phyloP scores from a whole-genome alignment of 1,140 invertebrate species.

The Nasonia vitripennis region DNA sequence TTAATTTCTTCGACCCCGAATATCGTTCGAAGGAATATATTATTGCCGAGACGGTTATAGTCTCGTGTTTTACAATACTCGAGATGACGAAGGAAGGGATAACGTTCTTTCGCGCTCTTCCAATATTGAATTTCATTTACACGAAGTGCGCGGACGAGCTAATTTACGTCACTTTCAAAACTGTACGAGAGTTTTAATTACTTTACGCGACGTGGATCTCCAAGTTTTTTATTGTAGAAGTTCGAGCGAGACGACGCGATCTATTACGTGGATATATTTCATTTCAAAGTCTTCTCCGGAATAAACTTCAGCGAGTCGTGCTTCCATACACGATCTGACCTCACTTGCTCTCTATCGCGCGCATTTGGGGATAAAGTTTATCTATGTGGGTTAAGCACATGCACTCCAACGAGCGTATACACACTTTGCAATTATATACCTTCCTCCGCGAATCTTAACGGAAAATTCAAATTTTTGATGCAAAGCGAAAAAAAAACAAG shows the following conservation, averaged over 20 bases:
- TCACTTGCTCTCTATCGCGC: neutral
- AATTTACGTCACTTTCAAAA: no score
- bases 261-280: neutral
- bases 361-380: slow-evolving; percentile 16
- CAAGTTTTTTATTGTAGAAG: no score
- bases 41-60: no score
- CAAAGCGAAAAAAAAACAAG: no score
- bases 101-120: no score
- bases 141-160: no score
- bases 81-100: no score
- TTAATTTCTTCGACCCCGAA: slow-evolving; percentile 7
- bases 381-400: slow-evolving; percentile 33
- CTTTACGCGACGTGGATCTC: neutral
- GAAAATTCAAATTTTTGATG: neutral
- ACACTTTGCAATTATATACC: neutral
- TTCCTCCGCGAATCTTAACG: neutral
- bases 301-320: neutral
- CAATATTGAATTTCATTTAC: no score
- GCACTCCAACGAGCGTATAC: neutral
- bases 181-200: neutral
- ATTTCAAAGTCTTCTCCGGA: neutral
- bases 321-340: neutral
- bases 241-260: neutral
- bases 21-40: neutral
- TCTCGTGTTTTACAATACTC: no score